These are phyloP conservation scores for Neolamprologus fasciatus DNA, from an alignment of 2,113 vertebrate genomes.

Conservation along the genomic window DNA sequence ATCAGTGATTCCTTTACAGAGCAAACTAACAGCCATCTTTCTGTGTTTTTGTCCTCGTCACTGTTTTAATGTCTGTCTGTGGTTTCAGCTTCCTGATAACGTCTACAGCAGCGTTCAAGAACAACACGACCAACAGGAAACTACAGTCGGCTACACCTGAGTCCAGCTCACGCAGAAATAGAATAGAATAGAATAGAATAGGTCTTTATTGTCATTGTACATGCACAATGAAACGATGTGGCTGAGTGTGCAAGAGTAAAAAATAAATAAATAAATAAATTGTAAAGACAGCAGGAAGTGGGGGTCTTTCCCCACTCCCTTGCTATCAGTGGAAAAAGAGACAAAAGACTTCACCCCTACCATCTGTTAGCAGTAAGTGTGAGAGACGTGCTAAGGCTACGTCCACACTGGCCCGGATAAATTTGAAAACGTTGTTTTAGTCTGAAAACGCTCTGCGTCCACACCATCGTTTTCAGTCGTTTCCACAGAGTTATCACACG, in stretches of 20 bases:
- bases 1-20: not conserved
- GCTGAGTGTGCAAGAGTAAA: not conserved
- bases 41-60: not conserved
- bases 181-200: not conserved
- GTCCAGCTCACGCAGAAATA: not conserved
- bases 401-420: no score
- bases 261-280: accelerated
- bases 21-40: not conserved
- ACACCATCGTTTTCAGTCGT: no score
- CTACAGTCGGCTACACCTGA: not conserved
- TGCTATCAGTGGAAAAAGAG: not conserved
- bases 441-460: no score
- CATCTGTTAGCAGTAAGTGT: not conserved
- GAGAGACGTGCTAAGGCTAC: no score
- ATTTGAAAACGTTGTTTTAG: no score
- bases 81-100: not conserved
- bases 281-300: not conserved
- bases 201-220: not conserved
- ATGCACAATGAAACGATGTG: accelerated
- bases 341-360: accelerated
- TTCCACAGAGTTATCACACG: no score
- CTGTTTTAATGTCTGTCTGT: accelerated
- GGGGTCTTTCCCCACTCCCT: accelerated
- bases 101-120: not conserved
- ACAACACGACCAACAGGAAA: accelerated